Base-by-base conservation (phyloP, 2,888 invertebrate species). In the Diploptera punctata region DNA sequence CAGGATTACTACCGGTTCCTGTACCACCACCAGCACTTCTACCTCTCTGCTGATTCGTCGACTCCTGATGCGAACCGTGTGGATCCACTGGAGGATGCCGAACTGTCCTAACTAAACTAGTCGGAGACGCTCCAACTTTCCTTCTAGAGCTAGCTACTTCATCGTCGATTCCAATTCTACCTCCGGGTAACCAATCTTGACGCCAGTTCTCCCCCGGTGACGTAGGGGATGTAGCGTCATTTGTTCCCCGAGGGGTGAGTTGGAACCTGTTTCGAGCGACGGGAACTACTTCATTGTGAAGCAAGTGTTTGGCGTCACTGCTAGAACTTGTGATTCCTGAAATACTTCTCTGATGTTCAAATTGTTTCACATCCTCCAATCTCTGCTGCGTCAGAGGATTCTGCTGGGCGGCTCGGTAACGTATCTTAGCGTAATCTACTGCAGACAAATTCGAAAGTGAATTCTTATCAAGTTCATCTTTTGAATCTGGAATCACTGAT, bases 371-470 rank as follows among this genome's bases (percentile, higher is more conserved):
- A 62, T 78, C 76, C 74, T 85, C 84, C 43, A 84, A 78, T 70
- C 84, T 79, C 77, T 84, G 83, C 73, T 84, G 82, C 3, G 82
- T 82, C 74, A 81, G 76, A 13, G 84, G 82, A 77, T 82, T 81
- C 73, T 84, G 81, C 73, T 85, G 84, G 21, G 88, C 86, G 70
- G 89, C 88, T 76, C 88, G 87, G 78, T 89, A 90, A 57, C 90
- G 84, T 67, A 86, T 87, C 78, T 90, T 90, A 33, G 90, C 90
- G 78, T 89, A 90, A 77, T 90, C 89, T 9, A 89, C 88, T 3
- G 88, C 81, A 1, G 90, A 90, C 78, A 89, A 80, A 16, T 78
- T 77, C 3, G 82, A 78, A 10, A 81, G 54, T 31, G 80, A 80
- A 21, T 81, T 80, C 69, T 82, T 81, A 69, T 77, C 80, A 4